phyloP scores from a whole-genome alignment of 2,888 invertebrate species.

The Rhagophthalmus giganteus region DNA sequence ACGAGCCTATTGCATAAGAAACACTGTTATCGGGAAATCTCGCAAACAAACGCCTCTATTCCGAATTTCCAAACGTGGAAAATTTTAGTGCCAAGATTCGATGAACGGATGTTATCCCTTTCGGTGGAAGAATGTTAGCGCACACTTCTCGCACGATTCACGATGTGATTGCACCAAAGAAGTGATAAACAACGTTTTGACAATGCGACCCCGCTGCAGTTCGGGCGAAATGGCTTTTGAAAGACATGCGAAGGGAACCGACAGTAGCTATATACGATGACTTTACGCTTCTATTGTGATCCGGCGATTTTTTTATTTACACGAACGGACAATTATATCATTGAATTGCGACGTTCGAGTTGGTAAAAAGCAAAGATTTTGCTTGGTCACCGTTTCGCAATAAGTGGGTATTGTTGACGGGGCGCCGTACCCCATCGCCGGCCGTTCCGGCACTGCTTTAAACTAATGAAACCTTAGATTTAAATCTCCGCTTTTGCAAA shows the following conservation, averaged over 20 bases:
- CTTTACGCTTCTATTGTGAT: slow-evolving; percentile 49
- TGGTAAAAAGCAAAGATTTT: slow-evolving; percentile 49
- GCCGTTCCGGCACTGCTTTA: slow-evolving; percentile 36
- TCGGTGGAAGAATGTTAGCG: slow-evolving; percentile 33
- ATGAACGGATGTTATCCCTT: slow-evolving; percentile 34
- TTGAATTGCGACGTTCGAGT: slow-evolving; percentile 53
- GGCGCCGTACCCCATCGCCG: slow-evolving; percentile 43
- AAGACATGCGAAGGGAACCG: slow-evolving; percentile 8
- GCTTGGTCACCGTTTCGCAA: slow-evolving; percentile 52
- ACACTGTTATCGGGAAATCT: no score
- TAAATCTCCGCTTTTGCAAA: slow-evolving; percentile 33
- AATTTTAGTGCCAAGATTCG: slow-evolving; percentile 8
- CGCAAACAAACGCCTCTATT: no score
- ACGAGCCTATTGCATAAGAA: no score
- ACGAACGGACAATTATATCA: slow-evolving; percentile 55
- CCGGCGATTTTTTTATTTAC: slow-evolving; percentile 50
- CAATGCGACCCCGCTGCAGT: slow-evolving; percentile 18
- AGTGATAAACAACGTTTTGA: slow-evolving; percentile 36
- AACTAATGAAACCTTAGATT: slow-evolving; percentile 45
- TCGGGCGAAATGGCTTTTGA: slow-evolving; percentile 21
- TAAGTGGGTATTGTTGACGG: slow-evolving; percentile 49
- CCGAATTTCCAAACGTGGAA: no score
- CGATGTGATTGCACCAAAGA: slow-evolving; percentile 34
- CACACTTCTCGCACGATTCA: slow-evolving; percentile 34
- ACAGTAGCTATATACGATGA: slow-evolving; percentile 44